Base-by-base conservation (phyloP, 2,888 invertebrate genomes). In the Allacma fusca region DNA sequence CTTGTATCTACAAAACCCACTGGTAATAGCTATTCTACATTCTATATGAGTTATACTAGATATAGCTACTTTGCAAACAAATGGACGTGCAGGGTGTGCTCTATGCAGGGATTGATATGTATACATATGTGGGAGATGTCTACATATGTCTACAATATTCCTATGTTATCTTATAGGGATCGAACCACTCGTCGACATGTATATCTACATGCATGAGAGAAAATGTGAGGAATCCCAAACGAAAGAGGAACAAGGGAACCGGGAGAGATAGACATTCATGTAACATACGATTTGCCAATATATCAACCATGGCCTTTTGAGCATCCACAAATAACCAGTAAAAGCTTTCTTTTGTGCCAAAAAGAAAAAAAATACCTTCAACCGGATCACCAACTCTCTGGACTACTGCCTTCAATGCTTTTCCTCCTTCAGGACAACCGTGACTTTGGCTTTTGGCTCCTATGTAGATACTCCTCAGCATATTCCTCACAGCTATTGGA, bases 331-430 rank as follows among this genome's bases (percentile, higher is more conserved):
- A 75, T 78, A 70, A 57, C 65, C 69, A 74, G 78, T 78, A 78
- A 78, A 78, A 75, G 70, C 74, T 78, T 78, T 78, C 75, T 50
- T 75, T 77, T 78, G 74, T 78, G 70, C 34, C 65, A 75, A 44
- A 28, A 67, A 44, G 43, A 44, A 50, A 64, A 74, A 68, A 74
- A 68, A 68, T 67, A 50, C 50, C 68, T 57, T 67, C 23, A 75
- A 21, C 40, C 28, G 68, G 75, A 68, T 50, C 68, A 67, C 57
- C 50, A 64, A 65, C 43, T 67, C 21, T 43, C 23, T 74, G 50
- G 50, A 16, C 29, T 40, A 62, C 29, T 65, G 2, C 29, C 64
- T 74, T 34, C 65, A 19, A 13, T 1, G 62, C 62, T 13, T 62
- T 62, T 23, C 50, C 50, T 19, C 16, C n/a, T 5, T 13, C 7